Evolutionary conservation across 2,888 invertebrate genomes (phyloP).

Genomic region (Lepidocyrtinus sp.): DNA sequence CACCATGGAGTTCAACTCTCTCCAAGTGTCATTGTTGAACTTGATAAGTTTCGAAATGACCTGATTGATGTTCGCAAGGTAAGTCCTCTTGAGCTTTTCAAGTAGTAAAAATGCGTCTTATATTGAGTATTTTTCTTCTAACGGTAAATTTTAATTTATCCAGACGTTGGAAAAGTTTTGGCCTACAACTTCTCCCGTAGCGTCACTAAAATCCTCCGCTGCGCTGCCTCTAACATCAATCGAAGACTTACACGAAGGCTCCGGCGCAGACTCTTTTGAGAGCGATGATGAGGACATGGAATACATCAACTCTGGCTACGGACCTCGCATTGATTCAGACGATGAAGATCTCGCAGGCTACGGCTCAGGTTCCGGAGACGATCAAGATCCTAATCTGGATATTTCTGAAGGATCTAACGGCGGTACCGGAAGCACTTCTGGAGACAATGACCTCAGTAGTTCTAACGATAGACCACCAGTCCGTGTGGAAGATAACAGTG

Average conservation of each 20-base stretch:
- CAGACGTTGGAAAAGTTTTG: constrained; percentile 49
- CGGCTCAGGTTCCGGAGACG: constrained; percentile 19
- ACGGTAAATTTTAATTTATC: not conserved
- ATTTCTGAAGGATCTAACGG: constrained; percentile 8
- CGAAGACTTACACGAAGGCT: constrained; percentile 30
- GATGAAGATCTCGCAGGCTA: constrained; percentile 9
- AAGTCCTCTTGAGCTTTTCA: not conserved
- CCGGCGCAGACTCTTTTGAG: constrained; percentile 30
- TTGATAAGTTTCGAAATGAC: constrained; percentile 35
- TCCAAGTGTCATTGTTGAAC: constrained; percentile 18
- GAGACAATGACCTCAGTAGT: not conserved
- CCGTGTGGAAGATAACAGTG: not conserved
- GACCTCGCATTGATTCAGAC: constrained; percentile 2
- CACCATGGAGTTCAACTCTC: not conserved
- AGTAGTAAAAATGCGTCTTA: not conserved
- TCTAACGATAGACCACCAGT: not conserved
- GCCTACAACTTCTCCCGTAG: constrained; percentile 29
- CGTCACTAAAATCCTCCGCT: not conserved
- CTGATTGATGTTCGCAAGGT: constrained; percentile 32
- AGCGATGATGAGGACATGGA: constrained; percentile 38
- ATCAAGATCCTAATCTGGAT: not conserved
- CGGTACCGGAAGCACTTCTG: not conserved
- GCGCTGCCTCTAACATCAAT: constrained; percentile 22
- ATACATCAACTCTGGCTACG: constrained; percentile 17
- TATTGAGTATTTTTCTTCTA: not conserved